A percentile compares a stretch with the other conserved stretches of the same genome.
Evolutionary conservation across 2,797 vertebrate genomes (phyloP).

Genomic region (Anas bernieri): DNA sequence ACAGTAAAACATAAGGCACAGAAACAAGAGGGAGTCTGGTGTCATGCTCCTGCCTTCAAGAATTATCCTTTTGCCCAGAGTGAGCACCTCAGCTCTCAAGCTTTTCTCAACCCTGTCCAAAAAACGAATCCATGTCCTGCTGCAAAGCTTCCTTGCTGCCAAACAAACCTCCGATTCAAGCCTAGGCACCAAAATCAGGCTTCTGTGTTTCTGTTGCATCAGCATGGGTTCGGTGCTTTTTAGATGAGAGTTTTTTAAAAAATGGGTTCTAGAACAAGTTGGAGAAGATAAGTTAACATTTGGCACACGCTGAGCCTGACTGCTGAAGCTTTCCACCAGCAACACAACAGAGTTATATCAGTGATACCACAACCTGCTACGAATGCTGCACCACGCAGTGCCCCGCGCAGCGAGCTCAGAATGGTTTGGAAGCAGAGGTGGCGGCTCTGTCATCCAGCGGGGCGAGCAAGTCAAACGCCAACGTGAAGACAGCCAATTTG

Average conservation of each 20-base stretch:
- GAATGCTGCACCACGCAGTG: background rate
- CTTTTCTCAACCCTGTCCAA: background rate
- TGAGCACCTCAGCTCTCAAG: background rate
- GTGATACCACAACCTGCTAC: background rate
- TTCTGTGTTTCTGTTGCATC: background rate
- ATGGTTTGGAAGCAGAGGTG: background rate
- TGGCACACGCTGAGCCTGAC: background rate
- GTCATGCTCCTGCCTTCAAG: background rate
- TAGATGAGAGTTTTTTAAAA: background rate
- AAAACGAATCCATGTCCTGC: background rate
- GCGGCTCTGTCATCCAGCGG: background rate
- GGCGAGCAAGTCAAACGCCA: background rate
- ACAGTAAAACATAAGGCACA: background rate
- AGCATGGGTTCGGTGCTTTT: background rate
- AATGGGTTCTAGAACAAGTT: background rate
- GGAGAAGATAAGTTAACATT: background rate
- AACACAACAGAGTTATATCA: background rate
- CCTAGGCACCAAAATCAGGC: background rate
- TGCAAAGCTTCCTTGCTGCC: background rate
- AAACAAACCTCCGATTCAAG: background rate
- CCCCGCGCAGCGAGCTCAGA: accelerated
- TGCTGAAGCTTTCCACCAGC: background rate
- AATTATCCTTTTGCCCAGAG: background rate
- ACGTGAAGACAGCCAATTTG: background rate
- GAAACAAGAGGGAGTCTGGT: background rate